Conservation (phyloP, 2,888 invertebrate genomes). For the Camponotus fellah region DNA sequence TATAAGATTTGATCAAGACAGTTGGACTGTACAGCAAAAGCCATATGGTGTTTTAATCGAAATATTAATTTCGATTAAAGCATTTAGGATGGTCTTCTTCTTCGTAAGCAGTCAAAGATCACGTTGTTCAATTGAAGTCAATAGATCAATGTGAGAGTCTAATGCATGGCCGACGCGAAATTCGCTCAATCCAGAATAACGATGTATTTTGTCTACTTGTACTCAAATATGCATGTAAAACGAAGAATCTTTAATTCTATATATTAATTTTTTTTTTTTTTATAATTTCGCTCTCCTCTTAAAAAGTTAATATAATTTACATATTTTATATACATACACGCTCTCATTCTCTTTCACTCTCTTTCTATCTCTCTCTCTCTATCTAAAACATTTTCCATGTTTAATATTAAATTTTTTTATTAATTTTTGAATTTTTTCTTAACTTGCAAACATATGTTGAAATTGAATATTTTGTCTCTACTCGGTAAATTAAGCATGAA, state of each 20-base stretch:
- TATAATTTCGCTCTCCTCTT: not conserved
- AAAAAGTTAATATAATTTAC: not conserved
- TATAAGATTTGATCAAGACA: no score
- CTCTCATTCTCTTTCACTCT: no score
- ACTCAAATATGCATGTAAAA: not conserved
- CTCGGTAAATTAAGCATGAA: constrained; percentile 66
- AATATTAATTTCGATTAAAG: constrained; percentile 38
- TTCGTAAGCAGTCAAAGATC: constrained; percentile 19
- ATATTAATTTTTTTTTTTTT: not conserved
- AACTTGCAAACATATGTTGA: not conserved
- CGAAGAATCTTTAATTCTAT: not conserved
- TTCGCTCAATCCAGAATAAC: not conserved
- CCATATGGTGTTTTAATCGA: constrained; percentile 17
- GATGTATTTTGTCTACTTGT: not conserved
- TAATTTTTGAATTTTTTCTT: not conserved
- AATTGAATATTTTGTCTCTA: constrained; percentile 67
- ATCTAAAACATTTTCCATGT: not conserved
- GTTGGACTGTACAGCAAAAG: not conserved
- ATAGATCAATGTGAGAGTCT: constrained; percentile 25
- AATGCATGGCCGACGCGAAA: not conserved
- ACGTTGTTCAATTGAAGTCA: constrained; percentile 45
- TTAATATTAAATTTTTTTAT: not conserved
- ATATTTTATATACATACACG: no score
- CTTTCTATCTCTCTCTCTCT: no score
- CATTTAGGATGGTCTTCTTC: constrained; percentile 9